phyloP scores from a whole-genome alignment of 2,113 vertebrate species.

The Anthoscopus minutus region DNA sequence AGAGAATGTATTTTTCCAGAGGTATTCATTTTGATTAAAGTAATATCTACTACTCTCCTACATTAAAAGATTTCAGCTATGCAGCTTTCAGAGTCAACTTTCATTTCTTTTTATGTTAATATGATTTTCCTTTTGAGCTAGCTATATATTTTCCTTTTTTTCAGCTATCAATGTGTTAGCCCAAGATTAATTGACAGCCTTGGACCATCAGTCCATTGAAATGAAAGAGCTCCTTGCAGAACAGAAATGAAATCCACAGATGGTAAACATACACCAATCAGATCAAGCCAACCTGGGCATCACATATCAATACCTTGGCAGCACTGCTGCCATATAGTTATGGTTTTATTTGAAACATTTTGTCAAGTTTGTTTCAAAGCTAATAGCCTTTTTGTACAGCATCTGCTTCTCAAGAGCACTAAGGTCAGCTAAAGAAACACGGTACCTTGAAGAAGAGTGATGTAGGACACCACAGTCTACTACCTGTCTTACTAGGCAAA shows the following conservation, averaged over 20 bases:
- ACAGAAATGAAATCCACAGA: background rate
- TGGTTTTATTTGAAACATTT: background rate
- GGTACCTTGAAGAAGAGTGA: background rate
- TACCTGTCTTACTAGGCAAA: background rate
- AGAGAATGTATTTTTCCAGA: background rate
- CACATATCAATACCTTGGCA: background rate
- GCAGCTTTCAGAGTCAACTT: background rate
- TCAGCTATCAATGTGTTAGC: background rate
- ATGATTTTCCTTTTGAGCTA: background rate
- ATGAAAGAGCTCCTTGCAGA: background rate
- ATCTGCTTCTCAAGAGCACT: background rate
- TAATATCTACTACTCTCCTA: background rate
- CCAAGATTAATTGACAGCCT: background rate
- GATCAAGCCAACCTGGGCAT: background rate
- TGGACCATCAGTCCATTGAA: background rate
- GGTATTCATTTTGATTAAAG: background rate
- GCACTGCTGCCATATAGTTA: background rate
- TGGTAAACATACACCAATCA: background rate
- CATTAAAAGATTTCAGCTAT: background rate
- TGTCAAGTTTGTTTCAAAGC: background rate
- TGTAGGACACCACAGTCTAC: background rate
- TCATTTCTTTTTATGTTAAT: background rate
- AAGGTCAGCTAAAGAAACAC: background rate
- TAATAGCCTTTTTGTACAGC: background rate
- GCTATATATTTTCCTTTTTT: background rate